Evolutionary conservation across 2,113 vertebrate genomes (phyloP), one percentile per base, ranked within the genome.

Genomic region (Labeo catla): DNA sequence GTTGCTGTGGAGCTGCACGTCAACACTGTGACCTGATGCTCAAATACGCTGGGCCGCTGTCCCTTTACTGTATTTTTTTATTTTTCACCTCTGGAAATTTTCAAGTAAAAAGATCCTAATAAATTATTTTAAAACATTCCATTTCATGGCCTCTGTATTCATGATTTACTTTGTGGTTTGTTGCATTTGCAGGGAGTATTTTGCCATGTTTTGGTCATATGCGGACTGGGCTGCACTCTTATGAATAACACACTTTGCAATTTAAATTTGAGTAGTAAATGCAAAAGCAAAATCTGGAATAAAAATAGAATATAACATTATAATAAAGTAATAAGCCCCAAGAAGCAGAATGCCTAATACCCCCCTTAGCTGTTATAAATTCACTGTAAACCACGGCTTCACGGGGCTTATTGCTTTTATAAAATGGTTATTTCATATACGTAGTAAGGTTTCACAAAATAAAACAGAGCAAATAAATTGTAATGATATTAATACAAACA

Each of bases 71-170:
- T 89, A 93, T 90, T 90, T 84, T 86, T 81, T 83, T 77, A 68
- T 65, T 88, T 86, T 84, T 86, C 89, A 91, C 88, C 95, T 95
- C 96, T 95, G 95, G 96, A 96, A 95, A 96, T 96, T 96, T 80
- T 83, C 90, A 91, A 95, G 95, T 97, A 97, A 96, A 95, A 97
- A 97, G 96, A 97, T 97, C 97, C 96, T 98, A 98, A 98, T 98
- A 98, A 98, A 98, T 98, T 98, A 98, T 98, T 98, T 97, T 96
- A 97, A 97, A 97, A 96, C 90, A 93, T 93, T 91, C 85, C 86
- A 86, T 39, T 84, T n/a, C 45, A 34, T 70, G 70, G 76, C 74
- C 54, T 52, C 8, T 9, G 81, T 43, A 23, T 63, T 84, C 36
- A 23, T 34, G 77, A 76, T 83, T 76, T 72, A 70, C 23, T 74